phyloP scores from a whole-genome alignment of 1,140 invertebrate genomes.

The Drosophila littoralis region DNA sequence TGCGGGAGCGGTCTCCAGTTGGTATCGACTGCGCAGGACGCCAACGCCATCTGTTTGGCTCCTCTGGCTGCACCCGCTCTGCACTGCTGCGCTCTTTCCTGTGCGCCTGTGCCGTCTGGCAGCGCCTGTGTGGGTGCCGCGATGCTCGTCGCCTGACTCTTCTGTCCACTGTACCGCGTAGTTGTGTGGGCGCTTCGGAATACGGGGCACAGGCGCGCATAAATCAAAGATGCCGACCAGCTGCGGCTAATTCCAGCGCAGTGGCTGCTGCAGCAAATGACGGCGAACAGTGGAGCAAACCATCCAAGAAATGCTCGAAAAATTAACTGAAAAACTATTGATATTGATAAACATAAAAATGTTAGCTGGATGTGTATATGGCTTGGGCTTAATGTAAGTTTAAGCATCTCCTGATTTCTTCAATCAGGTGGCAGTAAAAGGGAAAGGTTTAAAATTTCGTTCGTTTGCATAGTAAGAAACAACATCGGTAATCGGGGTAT shows the following conservation, averaged over 20 bases:
- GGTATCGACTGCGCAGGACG: slow-evolving; percentile 42
- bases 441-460: no score
- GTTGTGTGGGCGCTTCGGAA: slow-evolving; percentile 63
- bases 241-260: slow-evolving; percentile 36
- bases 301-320: background rate
- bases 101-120: slow-evolving; percentile 60
- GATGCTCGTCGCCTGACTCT: background rate
- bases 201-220: slow-evolving; percentile 65
- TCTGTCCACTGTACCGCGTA: slow-evolving; percentile 8
- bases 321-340: background rate
- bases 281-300: slow-evolving; percentile 28
- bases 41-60: slow-evolving; percentile 6
- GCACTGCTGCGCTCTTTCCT: slow-evolving; percentile 41
- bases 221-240: slow-evolving; percentile 21
- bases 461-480: no score
- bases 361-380: no score
- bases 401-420: no score
- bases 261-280: slow-evolving; percentile 27
- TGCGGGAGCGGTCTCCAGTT: background rate
- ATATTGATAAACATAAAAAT: background rate
- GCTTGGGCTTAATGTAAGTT: no score
- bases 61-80: background rate
- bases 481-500: no score
- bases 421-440: no score
- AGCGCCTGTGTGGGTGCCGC: slow-evolving; percentile 64